A percentile compares a stretch with the other conserved stretches of the same genome.
Evolutionary conservation across 1,140 invertebrate genomes (phyloP).

Genomic region (Drosophila ogumai): DNA sequence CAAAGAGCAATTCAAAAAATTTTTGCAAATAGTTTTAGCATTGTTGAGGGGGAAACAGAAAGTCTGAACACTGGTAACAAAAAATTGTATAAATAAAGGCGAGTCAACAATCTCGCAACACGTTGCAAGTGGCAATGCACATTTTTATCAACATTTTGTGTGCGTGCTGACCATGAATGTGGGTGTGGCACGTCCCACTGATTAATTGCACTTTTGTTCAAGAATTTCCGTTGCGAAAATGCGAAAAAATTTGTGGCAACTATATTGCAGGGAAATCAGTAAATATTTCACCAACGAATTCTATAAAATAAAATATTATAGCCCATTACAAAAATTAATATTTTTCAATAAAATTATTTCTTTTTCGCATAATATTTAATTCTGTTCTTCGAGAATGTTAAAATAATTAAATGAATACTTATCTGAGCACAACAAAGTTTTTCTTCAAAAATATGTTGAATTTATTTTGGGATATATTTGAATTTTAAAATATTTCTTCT

Average conservation of each 20-base stretch:
- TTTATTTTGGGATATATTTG: too few relatives aligned
- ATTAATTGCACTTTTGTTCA: conserved; percentile 70
- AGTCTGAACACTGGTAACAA: conserved; percentile 16
- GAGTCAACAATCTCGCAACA: conserved; percentile 79
- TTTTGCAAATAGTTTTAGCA: conserved; percentile 52
- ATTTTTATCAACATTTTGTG: conserved; percentile 70
- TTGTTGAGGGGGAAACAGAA: conserved; percentile 32
- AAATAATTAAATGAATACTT: too few relatives aligned
- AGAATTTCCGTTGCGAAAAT: conserved; percentile 28
- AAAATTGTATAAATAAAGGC: conserved; percentile 55
- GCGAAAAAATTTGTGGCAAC: conserved; percentile 5
- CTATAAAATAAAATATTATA: too few relatives aligned
- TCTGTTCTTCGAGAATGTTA: too few relatives aligned
- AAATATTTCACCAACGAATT: not conserved
- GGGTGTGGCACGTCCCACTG: conserved; percentile 72
- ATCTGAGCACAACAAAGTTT: too few relatives aligned
- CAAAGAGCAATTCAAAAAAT: conserved; percentile 29
- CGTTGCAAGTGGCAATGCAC: conserved; percentile 75
- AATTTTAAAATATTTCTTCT: too few relatives aligned
- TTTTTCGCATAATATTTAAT: too few relatives aligned
- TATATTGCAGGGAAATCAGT: not conserved
- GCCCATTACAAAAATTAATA: too few relatives aligned
- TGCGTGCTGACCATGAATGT: conserved; percentile 62
- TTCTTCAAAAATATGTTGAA: too few relatives aligned
- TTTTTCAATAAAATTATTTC: too few relatives aligned